Evolutionary conservation across 2,113 vertebrate species (phyloP).

Genomic region (Rhinoptilus africanus): DNA sequence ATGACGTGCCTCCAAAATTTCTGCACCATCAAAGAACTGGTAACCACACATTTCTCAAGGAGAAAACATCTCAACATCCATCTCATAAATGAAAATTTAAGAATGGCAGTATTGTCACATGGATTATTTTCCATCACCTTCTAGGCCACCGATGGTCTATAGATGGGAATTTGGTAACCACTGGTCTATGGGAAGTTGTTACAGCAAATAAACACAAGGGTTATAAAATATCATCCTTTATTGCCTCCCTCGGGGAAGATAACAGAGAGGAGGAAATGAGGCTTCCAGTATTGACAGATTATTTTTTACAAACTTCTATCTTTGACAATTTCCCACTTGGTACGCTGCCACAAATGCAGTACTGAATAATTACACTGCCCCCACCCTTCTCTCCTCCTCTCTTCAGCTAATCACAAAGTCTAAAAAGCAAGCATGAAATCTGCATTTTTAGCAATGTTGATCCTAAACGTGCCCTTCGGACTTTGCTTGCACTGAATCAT

Average conservation of each 20-base stretch:
- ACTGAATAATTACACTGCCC: neutral
- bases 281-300: neutral
- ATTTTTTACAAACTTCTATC: neutral
- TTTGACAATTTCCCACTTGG: neutral
- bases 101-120: rapidly evolving
- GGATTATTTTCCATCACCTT: neutral
- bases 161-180: neutral
- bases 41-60: neutral
- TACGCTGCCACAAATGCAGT: neutral
- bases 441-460: neutral
- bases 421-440: neutral
- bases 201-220: neutral
- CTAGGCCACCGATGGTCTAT: neutral
- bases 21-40: neutral
- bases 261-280: neutral
- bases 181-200: neutral
- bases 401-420: neutral
- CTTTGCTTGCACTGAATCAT: neutral
- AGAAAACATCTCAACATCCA: rapidly evolving
- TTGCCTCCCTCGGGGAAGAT: neutral
- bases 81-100: neutral
- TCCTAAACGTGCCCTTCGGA: neutral
- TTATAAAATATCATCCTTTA: neutral
- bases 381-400: neutral
- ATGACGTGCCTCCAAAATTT: neutral